Percentiles rank a stretch among this genome's conserved stretches.
phyloP scores from a whole-genome alignment of 2,113 vertebrate species.

The Notarius lentiginosus region DNA sequence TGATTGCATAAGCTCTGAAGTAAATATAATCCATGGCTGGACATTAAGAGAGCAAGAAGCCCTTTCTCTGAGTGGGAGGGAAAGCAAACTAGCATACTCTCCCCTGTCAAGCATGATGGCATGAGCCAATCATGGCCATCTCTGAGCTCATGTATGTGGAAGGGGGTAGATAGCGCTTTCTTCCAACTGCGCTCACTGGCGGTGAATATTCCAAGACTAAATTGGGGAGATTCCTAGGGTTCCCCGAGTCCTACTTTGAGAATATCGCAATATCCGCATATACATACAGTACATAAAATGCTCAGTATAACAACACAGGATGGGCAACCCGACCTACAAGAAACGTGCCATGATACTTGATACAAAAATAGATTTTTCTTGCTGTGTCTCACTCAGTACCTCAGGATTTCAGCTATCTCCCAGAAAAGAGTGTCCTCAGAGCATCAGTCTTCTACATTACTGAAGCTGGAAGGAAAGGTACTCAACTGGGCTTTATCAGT shows the following conservation, averaged over 20 bases:
- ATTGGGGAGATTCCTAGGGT: background rate
- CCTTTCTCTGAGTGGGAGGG: background rate
- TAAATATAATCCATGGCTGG: background rate
- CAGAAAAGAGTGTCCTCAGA: slow-evolving; percentile 88
- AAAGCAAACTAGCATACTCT: background rate
- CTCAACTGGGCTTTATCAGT: background rate
- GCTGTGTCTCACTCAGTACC: slow-evolving; percentile 75
- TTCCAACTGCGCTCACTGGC: background rate
- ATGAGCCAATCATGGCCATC: background rate
- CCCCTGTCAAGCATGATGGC: background rate
- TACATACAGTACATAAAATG: background rate
- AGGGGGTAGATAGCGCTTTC: background rate
- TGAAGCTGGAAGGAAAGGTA: slow-evolving; percentile 90
- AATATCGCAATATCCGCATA: background rate
- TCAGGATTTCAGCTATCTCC: slow-evolving; percentile 88
- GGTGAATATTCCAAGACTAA: background rate
- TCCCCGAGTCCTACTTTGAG: background rate
- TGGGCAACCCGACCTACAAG: background rate
- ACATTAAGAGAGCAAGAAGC: background rate
- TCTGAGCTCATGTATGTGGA: background rate
- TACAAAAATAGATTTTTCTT: background rate
- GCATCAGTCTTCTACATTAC: slow-evolving; percentile 77
- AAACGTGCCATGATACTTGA: background rate
- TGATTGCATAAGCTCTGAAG: background rate
- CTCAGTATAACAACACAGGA: background rate